Conservation (phyloP, 2,888 invertebrate species). For the Rhamphomyia laevipes region DNA sequence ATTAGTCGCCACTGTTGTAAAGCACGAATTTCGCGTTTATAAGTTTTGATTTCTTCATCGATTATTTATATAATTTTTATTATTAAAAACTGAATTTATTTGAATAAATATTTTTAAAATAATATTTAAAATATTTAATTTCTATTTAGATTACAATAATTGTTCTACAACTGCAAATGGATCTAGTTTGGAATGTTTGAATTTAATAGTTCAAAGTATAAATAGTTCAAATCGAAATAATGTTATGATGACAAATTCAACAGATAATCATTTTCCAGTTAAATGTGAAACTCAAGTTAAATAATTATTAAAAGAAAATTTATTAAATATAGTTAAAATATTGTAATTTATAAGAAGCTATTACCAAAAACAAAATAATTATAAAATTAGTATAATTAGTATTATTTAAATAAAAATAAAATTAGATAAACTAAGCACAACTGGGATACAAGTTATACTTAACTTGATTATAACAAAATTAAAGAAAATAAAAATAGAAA, state of each 20-base stretch:
- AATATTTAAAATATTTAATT: neutral
- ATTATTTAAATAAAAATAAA: no score
- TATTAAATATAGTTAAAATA: slow-evolving; percentile 1
- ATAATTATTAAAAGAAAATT: neutral
- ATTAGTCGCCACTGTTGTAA: no score
- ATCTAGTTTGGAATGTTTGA: slow-evolving; percentile 55
- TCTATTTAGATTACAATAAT: slow-evolving; percentile 35
- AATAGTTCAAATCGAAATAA: slow-evolving; percentile 22
- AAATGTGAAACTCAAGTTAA: slow-evolving; percentile 29
- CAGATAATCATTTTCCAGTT: slow-evolving; percentile 3
- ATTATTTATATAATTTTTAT: no score
- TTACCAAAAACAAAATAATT: no score
- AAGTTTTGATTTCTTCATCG: no score
- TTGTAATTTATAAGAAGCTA: no score
- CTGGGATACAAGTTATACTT: slow-evolving; percentile 1
- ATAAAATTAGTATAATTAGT: no score
- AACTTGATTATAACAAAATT: neutral
- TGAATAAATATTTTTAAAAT: no score
- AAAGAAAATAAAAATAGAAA: neutral
- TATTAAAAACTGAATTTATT: no score
- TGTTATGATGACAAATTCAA: slow-evolving; percentile 17
- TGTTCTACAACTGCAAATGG: slow-evolving; percentile 34
- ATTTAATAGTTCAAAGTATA: slow-evolving; percentile 59
- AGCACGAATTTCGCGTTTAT: no score
- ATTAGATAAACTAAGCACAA: neutral